phyloP scores from a whole-genome alignment of 2,113 vertebrate genomes.

The Brachionichthys hirsutus region DNA sequence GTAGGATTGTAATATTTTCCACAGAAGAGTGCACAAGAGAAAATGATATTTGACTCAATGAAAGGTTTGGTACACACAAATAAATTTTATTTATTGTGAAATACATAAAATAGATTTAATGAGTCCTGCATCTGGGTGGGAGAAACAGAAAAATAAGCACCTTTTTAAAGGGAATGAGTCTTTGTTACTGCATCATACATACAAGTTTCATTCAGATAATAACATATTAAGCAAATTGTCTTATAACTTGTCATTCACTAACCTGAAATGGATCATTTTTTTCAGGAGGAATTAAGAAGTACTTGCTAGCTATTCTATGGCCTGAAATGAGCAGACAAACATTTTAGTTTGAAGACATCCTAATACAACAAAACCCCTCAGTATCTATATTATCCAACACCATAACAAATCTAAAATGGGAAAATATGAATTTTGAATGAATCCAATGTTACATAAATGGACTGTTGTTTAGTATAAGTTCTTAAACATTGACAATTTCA shows the following conservation, averaged over 20 bases:
- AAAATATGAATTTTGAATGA: not conserved
- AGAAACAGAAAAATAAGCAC: conserved; percentile 37
- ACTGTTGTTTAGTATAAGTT: not conserved
- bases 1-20: not conserved
- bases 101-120: conserved; percentile 65
- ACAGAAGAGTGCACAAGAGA: not conserved
- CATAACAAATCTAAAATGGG: not conserved
- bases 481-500: conserved; percentile 9
- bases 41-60: not conserved
- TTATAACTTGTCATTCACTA: too few species aligned
- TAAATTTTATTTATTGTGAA: conserved; percentile 43
- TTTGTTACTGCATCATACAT: conserved; percentile 40
- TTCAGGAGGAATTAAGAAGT: too few species aligned
- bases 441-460: not conserved
- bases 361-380: not conserved
- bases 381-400: too few species aligned
- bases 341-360: not conserved
- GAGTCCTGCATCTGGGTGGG: conserved; percentile 28
- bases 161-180: not conserved
- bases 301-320: not conserved
- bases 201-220: not conserved
- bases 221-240: not conserved
- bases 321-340: conserved; percentile 2
- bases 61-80: conserved; percentile 17
- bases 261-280: too few species aligned